Evolutionary conservation across 2,797 vertebrate genomes (phyloP).

Genomic region (Rhinogobio ventralis): DNA sequence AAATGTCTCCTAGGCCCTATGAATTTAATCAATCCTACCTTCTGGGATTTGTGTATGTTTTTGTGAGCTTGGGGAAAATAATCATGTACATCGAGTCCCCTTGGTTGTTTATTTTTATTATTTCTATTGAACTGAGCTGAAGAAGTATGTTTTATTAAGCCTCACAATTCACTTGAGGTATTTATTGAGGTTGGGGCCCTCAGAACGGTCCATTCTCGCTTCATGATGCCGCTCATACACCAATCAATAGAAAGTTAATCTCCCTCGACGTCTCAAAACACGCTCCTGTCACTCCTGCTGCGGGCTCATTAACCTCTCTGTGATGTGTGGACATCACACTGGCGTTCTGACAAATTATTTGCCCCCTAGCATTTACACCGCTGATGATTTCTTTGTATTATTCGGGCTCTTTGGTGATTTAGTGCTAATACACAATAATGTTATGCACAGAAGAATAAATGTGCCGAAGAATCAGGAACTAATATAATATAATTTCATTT

Average conservation of each 20-base stretch:
- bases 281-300: conserved; percentile 44
- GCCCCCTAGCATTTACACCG: conserved; percentile 30
- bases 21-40: neutral
- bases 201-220: neutral
- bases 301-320: conserved; percentile 57
- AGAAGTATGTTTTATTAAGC: conserved; percentile 47
- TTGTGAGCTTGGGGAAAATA: neutral
- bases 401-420: conserved; percentile 17
- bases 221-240: conserved; percentile 9
- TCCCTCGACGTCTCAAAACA: conserved; percentile 49
- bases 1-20: neutral
- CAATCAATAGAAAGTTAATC: conserved; percentile 59
- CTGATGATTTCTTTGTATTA: conserved; percentile 39
- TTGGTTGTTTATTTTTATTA: conserved; percentile 25
- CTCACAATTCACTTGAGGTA: conserved; percentile 27
- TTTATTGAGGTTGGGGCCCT: conserved; percentile 26
- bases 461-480: conserved; percentile 20
- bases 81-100: neutral
- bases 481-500: conserved; percentile 33
- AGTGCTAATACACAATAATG: conserved; percentile 21
- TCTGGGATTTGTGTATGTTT: conserved; percentile 11
- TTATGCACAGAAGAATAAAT: conserved; percentile 17
- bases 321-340: conserved; percentile 52
- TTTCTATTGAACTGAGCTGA: neutral
- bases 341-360: conserved; percentile 41